Evolutionary conservation across 2,797 vertebrate species (phyloP), one percentile per base, ranked within the genome.

Genomic region (Pipistrellus pygmaeus): DNA sequence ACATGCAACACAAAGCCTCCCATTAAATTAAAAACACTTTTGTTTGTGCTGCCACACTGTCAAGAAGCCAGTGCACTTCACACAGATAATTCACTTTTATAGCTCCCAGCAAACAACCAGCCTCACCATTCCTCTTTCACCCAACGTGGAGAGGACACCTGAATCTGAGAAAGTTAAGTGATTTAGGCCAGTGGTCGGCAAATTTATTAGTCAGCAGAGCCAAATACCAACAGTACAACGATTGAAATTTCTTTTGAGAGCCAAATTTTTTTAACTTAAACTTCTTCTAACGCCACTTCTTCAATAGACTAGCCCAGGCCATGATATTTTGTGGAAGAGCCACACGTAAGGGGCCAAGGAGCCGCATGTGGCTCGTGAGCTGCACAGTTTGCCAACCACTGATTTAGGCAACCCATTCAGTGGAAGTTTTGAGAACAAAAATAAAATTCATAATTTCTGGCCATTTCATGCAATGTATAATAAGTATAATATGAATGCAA

Each of bases 351-450:
- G 44, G 10, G 44, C 44, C 44, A 44, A 44, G 10, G 44, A 44
- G 44, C 44, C 10, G 2, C 44, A 44, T 44, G 44, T 11, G 44
- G 44, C 44, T 44, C 44, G 44, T 11, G 44, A 44, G 44, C 44
- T 9, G 44, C 44, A 11, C 44, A 44, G 44, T 44, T 44, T 44
- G 44, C 44, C 44, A 11, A 44, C 44, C 44, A 44, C 44, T 41
- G 55, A 86, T 71, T 68, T 69, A 73, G 83, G 41, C 1, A 44
- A 35, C 18, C 32, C 32, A 23, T 41, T 90, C 32, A 69, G 44
- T 75, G n/a, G 25, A 55, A 35, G 18, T 91, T 90, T 75, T 86
- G 30, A 85, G n/a, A 76, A 38, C 73, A 90, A 72, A 75, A 60
- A 25, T 38, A 48, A 44, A 76, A 81, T 69, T 6, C 2, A 78